A percentile compares a stretch with the other conserved stretches of the same genome.
Conservation (phyloP, 2,888 invertebrate species). For the Andrena bucephala region DNA sequence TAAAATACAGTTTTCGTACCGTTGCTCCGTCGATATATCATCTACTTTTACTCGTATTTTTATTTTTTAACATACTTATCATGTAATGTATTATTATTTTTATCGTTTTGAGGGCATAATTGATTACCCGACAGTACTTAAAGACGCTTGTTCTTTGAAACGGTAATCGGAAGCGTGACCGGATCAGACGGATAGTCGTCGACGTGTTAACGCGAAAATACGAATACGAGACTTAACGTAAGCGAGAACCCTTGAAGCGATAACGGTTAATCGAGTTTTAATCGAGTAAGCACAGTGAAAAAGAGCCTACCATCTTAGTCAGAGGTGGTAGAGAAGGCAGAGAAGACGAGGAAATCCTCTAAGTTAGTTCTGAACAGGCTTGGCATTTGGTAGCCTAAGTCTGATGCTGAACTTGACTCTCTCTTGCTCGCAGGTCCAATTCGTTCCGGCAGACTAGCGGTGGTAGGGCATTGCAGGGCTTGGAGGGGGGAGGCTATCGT, state of each 20-base stretch:
- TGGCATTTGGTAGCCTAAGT: constrained; percentile 83
- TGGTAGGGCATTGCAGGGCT: constrained; percentile 87
- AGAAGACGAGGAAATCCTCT: constrained; percentile 54
- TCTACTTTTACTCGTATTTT: background rate
- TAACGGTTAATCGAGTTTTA: background rate
- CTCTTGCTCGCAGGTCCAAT: constrained; percentile 93
- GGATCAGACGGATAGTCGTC: background rate
- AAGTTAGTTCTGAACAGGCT: constrained; percentile 75
- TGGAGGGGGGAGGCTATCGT: constrained; percentile 90
- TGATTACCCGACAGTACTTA: background rate
- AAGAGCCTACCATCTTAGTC: background rate
- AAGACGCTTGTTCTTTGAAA: too few relatives aligned
- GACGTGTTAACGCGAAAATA: background rate
- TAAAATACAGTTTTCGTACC: constrained; percentile 13
- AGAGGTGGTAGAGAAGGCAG: constrained; percentile 24
- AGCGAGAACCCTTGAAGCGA: constrained; percentile 23
- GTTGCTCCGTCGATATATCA: constrained; percentile 13
- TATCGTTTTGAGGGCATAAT: constrained; percentile 46
- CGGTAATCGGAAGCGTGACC: background rate
- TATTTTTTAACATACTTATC: background rate
- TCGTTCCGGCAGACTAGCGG: constrained; percentile 93
- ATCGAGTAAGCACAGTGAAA: background rate
- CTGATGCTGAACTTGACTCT: constrained; percentile 85
- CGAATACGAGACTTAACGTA: background rate
- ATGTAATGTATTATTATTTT: background rate